Evolutionary conservation across 1,140 invertebrate species (phyloP).

Genomic region (Brachionus plicatilis): DNA sequence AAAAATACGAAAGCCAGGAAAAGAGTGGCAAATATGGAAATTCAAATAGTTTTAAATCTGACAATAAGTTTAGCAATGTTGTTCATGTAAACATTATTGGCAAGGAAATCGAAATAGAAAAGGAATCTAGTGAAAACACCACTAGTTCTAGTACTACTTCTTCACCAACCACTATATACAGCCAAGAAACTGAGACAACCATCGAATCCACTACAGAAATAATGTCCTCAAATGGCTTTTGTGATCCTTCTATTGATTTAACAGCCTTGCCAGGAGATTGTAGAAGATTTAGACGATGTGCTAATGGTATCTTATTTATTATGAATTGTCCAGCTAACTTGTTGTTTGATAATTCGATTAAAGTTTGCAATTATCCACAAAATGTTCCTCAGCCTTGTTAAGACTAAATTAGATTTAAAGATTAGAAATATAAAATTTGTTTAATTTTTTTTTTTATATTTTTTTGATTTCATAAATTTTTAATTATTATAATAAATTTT

Average conservation of each 20-base stretch:
- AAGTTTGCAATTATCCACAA: conserved; percentile 31
- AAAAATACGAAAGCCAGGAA: background rate
- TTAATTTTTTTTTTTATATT: too few species aligned
- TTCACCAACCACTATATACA: background rate
- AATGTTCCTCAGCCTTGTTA: background rate
- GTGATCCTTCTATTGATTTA: conserved; percentile 11
- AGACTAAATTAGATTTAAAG: background rate
- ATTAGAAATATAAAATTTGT: background rate
- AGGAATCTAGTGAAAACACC: background rate
- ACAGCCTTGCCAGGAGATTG: conserved; percentile 1
- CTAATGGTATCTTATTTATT: background rate
- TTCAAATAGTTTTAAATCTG: background rate
- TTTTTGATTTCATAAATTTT: too few species aligned
- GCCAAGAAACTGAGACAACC: background rate
- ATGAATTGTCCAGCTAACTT: conserved; percentile 1
- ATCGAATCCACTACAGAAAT: background rate
- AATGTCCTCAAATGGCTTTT: background rate
- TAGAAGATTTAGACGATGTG: conserved; percentile 12
- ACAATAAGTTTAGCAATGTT: background rate
- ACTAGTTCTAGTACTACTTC: background rate
- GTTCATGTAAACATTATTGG: background rate
- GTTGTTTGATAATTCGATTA: conserved; percentile 10
- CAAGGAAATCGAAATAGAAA: background rate
- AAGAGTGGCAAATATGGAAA: background rate
- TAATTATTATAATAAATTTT: too few species aligned